Base-by-base conservation (phyloP, 2,888 invertebrate genomes). In the Tetragonula carbonaria region DNA sequence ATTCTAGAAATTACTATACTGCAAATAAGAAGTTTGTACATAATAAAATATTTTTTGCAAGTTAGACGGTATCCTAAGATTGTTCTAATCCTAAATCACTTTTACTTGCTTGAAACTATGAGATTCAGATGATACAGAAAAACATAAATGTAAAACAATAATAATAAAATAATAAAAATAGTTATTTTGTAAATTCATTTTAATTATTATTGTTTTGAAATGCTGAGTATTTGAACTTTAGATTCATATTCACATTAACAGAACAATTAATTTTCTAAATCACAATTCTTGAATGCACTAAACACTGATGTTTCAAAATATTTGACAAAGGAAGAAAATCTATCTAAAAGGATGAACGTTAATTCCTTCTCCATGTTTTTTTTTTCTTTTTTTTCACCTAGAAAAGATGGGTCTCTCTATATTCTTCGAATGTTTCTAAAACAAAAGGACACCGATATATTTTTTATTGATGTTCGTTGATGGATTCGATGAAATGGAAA, bases 401-500 rank as follows among this genome's bases (percentile, higher is more conserved):
- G 4, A 14, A 21, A 33, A 45, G 11, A 57, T 21, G 21, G 6
- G 16, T 21, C 63, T 38, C 38, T 65, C n/a, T 18, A 6, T 74
- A 38, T 13, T 38, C 53, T 16, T 38, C n/a, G 18, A 50, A 78
- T 68, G 16, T 53, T 38, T 74, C 13, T 21, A 59, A 59, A 51
- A 2, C 33, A 57, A 2, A 4, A 13, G 13, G 23, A 62, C 11
- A 51, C n/a, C 38, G 50, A 68, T n/a, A 13, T 68, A 55, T 70
- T 21, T 55, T 65, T 67, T 63, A 23, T 23, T 23, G 23, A 23
- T 23, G 23, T 23, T 23, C 23, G 21, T 59, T 45, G 70, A 70
- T 70, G 21, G 51, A 38, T 76, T n/a, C 50, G 5, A 63, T 21
- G 16, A 79, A 68, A 59, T 62, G 62, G 65, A 59, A 66, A 78